Base-by-base conservation (phyloP, 2,888 invertebrate genomes). In the Lacanobia oleracea region DNA sequence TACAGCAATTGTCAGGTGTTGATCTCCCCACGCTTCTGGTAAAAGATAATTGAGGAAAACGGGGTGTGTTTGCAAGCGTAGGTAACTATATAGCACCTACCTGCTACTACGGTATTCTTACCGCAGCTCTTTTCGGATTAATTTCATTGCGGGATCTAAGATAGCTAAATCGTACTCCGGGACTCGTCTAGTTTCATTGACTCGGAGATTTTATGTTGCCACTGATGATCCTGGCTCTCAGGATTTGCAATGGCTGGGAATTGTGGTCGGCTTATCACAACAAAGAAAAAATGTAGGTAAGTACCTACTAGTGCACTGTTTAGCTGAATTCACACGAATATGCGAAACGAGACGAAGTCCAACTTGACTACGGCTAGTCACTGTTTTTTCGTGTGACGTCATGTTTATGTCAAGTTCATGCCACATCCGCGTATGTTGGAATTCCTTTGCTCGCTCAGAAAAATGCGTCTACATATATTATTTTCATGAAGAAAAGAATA, bases 1-100 rank as follows among this genome's bases (percentile, higher is more conserved):
- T 51, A 62, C 51, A 50, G 51, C 23, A 62, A 53, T 16, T 10
- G 45, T 27, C 40, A 60, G 43, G 33, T 64, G 43, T 18, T 54
- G n/a, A 54, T 7, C 37, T 57, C 37, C 37, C 40, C 48, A 57
- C 23, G 6, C 10, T 23, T 21, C 51, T 33, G 40, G 53, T 60
- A 48, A 53, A 76, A 70, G 33, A 57, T 65, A 61, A 65, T 63
- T 74, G 66, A 70, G 48, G 75, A 75, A 75, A 69, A 79, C 66
- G 57, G 27, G 61, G 21, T 27, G 33, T 27, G 33, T 71, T 53
- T 16, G 16, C 50, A 18, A 37, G 54, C n/a, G 37, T 48, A 48
- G 16, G 14, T 37, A 8, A 27, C 18, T 33, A 10, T 33, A 6
- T 21, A 18, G 16, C 7, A 18, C 16, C 45, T 16, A 45, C 8